Evolutionary conservation across 2,113 vertebrate species (phyloP).

Genomic region (Baryphthengus martii): DNA sequence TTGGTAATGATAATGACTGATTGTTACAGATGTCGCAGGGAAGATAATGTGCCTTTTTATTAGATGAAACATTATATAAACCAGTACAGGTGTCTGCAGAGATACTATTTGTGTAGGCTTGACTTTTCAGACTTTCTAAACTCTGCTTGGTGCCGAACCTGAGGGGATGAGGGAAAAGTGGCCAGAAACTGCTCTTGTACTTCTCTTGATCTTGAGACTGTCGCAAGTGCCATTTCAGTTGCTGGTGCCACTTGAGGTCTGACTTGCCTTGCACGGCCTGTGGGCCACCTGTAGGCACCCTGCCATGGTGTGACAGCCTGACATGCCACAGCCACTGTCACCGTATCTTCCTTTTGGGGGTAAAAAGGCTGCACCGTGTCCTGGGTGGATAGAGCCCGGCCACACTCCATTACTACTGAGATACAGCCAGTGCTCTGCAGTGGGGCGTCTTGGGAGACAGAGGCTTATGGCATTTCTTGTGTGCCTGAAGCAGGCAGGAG

Average conservation of each 20-base stretch:
- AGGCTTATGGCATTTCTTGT: not conserved
- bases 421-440: not conserved
- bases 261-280: not conserved
- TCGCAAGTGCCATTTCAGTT: not conserved
- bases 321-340: fast-evolving
- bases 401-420: fast-evolving
- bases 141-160: not conserved
- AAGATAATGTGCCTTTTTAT: not conserved
- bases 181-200: not conserved
- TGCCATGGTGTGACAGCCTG: fast-evolving
- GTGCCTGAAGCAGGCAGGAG: not conserved
- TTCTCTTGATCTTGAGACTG: not conserved
- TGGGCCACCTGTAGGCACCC: not conserved
- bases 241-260: not conserved
- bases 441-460: not conserved
- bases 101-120: not conserved
- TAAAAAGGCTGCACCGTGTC: not conserved
- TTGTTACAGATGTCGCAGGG: not conserved
- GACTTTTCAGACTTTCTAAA: not conserved
- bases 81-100: not conserved
- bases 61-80: not conserved
- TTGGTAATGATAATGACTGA: not conserved
- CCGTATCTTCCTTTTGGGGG: not conserved
- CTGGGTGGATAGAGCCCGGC: not conserved
- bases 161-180: not conserved